Evolutionary conservation across 2,113 vertebrate genomes (phyloP).

Genomic region (Rhabdornis inornatus): DNA sequence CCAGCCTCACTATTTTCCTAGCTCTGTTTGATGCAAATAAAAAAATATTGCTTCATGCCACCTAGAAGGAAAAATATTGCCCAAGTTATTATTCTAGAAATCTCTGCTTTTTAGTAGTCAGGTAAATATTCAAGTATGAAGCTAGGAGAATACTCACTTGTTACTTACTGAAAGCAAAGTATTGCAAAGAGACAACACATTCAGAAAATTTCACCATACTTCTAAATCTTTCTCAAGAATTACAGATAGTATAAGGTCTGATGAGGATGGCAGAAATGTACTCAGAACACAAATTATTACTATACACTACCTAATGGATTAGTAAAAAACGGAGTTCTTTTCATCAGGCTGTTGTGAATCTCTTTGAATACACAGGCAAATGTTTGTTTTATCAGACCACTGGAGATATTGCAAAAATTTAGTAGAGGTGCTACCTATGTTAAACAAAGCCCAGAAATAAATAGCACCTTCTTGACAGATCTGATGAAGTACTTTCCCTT

Average conservation of each 20-base stretch:
- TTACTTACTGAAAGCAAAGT: constrained; percentile 45
- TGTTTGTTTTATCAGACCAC: background rate
- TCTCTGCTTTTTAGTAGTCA: background rate
- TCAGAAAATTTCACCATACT: background rate
- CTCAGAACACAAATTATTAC: background rate
- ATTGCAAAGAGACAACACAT: background rate
- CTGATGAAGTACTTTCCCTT: background rate
- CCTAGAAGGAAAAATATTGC: background rate
- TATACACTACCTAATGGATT: background rate
- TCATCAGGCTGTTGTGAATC: background rate
- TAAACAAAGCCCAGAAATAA: background rate
- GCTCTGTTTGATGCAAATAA: background rate
- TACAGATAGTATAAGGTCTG: background rate
- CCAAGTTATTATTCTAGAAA: background rate
- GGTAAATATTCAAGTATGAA: background rate
- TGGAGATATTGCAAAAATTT: background rate
- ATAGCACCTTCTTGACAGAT: background rate
- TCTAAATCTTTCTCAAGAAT: constrained; percentile 31
- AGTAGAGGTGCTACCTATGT: background rate
- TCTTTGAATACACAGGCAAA: background rate
- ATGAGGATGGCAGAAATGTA: background rate
- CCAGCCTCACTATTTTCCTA: background rate
- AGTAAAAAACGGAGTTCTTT: background rate
- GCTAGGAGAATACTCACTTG: background rate
- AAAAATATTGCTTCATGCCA: background rate